Percentiles rank a stretch among this genome's conserved stretches.
Evolutionary conservation across 2,888 invertebrate species (phyloP).

Genomic region (Cephus rjabovi): DNA sequence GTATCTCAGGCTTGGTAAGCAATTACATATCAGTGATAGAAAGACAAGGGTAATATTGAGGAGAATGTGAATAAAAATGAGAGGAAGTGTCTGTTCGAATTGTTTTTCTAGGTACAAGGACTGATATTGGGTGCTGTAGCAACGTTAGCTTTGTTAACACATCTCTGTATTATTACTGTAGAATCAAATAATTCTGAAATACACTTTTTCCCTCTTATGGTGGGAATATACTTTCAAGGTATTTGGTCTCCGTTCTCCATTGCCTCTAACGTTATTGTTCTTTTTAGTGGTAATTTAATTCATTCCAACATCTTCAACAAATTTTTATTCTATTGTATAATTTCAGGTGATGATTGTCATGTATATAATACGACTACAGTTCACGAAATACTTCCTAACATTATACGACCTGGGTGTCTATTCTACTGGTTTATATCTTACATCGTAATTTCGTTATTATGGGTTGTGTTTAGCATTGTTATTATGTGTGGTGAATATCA

Average conservation of each 20-base stretch:
- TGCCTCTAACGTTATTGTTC: not conserved
- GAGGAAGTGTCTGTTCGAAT: not conserved
- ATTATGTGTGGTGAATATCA: slow-evolving; percentile 14
- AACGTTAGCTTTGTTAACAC: slow-evolving; percentile 9
- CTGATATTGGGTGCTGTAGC: slow-evolving; percentile 1
- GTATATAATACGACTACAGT: slow-evolving; percentile 14
- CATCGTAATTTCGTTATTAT: slow-evolving; percentile 8
- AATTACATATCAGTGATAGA: not conserved
- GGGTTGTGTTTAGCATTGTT: slow-evolving; percentile 15
- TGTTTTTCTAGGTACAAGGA: slow-evolving; percentile 13
- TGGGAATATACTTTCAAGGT: slow-evolving; percentile 20
- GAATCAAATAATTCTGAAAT: slow-evolving; percentile 2
- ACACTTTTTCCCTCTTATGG: slow-evolving; percentile 6
- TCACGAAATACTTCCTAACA: slow-evolving; percentile 2
- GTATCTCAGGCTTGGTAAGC: slow-evolving; percentile 17
- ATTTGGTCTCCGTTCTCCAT: not conserved
- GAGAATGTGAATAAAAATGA: not conserved
- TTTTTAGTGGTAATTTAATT: not conserved
- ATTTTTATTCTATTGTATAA: not conserved
- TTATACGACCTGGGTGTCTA: slow-evolving; percentile 12
- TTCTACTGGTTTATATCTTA: slow-evolving; percentile 14
- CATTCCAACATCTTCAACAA: not conserved
- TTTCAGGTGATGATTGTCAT: slow-evolving; percentile 10
- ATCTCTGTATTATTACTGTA: slow-evolving; percentile 14
- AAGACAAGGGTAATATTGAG: not conserved